Evolutionary conservation across 2,113 vertebrate species (phyloP).

Genomic region (Gymnocephalus cernua): DNA sequence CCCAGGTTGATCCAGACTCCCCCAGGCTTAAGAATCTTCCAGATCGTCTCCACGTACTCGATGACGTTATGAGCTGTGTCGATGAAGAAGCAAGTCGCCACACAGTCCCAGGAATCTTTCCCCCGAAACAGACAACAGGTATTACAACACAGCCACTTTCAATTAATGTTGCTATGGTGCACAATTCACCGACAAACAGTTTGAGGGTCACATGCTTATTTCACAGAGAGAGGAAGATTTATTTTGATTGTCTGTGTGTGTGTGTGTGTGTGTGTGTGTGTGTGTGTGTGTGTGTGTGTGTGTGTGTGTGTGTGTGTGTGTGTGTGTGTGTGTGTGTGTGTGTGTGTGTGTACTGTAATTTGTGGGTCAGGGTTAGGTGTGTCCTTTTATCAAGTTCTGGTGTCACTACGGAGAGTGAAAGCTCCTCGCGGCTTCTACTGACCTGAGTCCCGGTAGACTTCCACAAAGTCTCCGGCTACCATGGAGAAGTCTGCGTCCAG

Average conservation of each 20-base stretch:
- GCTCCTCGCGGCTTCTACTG: conserved; percentile 67
- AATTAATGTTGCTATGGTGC: not conserved
- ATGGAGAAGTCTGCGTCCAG: conserved; percentile 95
- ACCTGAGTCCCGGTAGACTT: conserved; percentile 95
- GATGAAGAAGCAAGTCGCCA: conserved; percentile 99
- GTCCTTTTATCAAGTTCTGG: no score
- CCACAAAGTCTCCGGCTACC: conserved; percentile 98
- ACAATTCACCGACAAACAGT: not conserved
- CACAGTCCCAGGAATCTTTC: conserved; percentile 97
- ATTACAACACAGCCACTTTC: not conserved
- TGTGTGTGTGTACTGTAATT: no score
- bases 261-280: no score
- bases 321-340: no score
- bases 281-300: no score
- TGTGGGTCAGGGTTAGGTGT: no score
- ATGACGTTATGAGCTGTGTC: conserved; percentile 98
- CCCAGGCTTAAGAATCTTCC: conserved; percentile 98
- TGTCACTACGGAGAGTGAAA: not conserved
- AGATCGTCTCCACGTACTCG: conserved; percentile 98
- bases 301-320: no score
- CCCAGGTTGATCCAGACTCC: conserved; percentile 99
- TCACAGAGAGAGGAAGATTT: no score
- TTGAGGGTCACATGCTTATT: no score
- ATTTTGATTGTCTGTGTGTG: no score
- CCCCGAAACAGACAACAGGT: conserved; percentile 14